These are phyloP conservation scores for Ornithorhynchus anatinus DNA, from an alignment of 2,113 vertebrate species.

Conservation along the genomic window DNA sequence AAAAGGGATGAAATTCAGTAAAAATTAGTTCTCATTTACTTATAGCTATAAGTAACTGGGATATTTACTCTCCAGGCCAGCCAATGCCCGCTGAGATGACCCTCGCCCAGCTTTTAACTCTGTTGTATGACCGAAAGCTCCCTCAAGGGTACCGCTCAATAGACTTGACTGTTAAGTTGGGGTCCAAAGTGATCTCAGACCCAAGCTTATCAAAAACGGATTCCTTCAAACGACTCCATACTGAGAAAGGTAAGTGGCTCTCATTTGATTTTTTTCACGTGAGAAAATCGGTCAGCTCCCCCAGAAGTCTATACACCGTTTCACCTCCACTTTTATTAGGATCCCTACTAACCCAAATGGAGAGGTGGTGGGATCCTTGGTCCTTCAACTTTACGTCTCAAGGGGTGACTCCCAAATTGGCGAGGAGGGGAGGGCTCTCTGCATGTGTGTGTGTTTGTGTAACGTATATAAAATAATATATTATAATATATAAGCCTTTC, in stretches of 20 bases:
- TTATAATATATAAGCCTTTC: too few relatives aligned
- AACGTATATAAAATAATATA: too few relatives aligned
- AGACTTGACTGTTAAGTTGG: slow-evolving; percentile 94
- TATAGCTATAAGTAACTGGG: slow-evolving; percentile 19
- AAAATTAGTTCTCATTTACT: not conserved
- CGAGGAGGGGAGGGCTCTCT: too few relatives aligned
- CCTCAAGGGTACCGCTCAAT: slow-evolving; percentile 97
- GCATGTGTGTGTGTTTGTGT: too few relatives aligned
- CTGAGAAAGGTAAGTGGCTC: slow-evolving; percentile 89
- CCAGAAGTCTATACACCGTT: too few relatives aligned
- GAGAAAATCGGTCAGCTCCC: too few relatives aligned
- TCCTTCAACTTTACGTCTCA: too few relatives aligned
- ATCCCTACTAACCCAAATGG: too few relatives aligned
- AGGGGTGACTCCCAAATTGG: too few relatives aligned
- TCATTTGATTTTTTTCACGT: not conserved
- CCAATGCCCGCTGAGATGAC: slow-evolving; percentile 96
- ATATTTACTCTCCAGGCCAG: slow-evolving; percentile 80
- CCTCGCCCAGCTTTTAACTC: slow-evolving; percentile 92
- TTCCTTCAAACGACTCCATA: slow-evolving; percentile 96
- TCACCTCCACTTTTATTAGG: too few relatives aligned
- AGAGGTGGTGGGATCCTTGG: too few relatives aligned
- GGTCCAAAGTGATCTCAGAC: slow-evolving; percentile 97
- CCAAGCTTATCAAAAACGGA: slow-evolving; percentile 96
- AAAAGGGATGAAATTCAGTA: too few relatives aligned
- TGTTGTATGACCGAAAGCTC: slow-evolving; percentile 94